Evolutionary conservation across 2,888 invertebrate genomes (phyloP).

Genomic region (Cephus spinipes): DNA sequence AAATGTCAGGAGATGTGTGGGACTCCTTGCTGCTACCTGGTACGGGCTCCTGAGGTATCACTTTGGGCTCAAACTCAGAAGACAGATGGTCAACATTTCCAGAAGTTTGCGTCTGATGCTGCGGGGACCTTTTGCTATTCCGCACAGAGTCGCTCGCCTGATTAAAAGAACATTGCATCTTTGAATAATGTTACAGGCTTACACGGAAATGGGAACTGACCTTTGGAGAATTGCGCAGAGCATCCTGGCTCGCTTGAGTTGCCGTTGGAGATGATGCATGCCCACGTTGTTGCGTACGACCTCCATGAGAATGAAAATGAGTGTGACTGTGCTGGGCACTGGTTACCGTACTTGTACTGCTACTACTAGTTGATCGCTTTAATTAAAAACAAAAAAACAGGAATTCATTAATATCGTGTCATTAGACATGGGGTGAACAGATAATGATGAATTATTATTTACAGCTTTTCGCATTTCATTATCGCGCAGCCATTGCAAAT

Average conservation of each 20-base stretch:
- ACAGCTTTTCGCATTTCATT: constrained; percentile 72
- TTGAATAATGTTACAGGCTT: background rate
- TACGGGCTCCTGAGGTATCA: constrained; percentile 51
- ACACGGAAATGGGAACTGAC: constrained; percentile 29
- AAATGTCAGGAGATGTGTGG: constrained; percentile 55
- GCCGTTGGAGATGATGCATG: constrained; percentile 56
- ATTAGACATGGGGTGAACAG: constrained; percentile 55
- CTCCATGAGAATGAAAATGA: constrained; percentile 57
- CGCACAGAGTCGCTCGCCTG: constrained; percentile 53
- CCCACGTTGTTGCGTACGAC: constrained; percentile 55
- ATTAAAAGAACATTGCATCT: background rate
- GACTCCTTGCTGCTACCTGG: constrained; percentile 59
- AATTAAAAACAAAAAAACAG: constrained; percentile 6
- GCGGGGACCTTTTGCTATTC: constrained; percentile 55
- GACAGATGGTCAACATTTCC: constrained; percentile 39
- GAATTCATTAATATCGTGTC: constrained; percentile 65
- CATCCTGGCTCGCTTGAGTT: constrained; percentile 54
- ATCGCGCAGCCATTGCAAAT: constrained; percentile 82
- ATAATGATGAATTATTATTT: constrained; percentile 36
- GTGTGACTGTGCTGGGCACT: constrained; percentile 59
- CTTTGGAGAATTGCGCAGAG: constrained; percentile 58
- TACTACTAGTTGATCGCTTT: constrained; percentile 58
- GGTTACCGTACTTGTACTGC: constrained; percentile 60
- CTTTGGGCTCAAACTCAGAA: constrained; percentile 45
- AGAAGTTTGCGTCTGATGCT: constrained; percentile 52